phyloP scores from a whole-genome alignment of 2,888 invertebrate genomes.

The Hemaris fuciformis region DNA sequence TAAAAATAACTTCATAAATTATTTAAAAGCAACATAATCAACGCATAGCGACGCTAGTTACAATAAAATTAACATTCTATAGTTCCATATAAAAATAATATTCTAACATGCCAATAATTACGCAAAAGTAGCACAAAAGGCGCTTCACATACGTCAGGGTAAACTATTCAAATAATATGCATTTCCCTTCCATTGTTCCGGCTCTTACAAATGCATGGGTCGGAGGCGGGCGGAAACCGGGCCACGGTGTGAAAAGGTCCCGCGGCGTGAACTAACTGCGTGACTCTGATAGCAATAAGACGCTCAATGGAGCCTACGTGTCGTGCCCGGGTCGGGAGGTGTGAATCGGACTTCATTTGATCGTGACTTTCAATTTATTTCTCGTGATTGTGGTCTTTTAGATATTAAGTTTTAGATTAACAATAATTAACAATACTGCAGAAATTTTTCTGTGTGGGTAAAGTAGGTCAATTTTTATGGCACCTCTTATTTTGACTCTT shows the following conservation, averaged over 20 bases:
- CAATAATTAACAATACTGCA: too few relatives aligned
- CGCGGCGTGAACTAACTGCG: not conserved
- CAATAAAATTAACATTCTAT: too few relatives aligned
- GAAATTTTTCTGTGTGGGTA: too few relatives aligned
- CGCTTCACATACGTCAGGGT: too few relatives aligned
- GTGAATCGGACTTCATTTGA: not conserved
- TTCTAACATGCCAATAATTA: not conserved
- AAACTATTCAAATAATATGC: not conserved
- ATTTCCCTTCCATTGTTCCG: not conserved
- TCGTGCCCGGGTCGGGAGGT: not conserved
- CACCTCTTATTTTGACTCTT: too few relatives aligned
- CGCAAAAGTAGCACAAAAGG: not conserved
- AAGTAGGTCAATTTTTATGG: too few relatives aligned
- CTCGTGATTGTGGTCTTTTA: not conserved
- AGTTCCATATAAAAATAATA: too few relatives aligned
- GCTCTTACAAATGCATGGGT: not conserved
- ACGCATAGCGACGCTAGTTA: too few relatives aligned
- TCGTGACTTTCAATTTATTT: not conserved
- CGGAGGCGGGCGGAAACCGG: not conserved
- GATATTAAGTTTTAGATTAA: too few relatives aligned
- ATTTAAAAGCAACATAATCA: too few relatives aligned
- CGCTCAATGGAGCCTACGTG: too few relatives aligned
- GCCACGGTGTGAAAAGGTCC: not conserved
- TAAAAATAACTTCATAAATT: too few relatives aligned
- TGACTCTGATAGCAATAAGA: not conserved